These are phyloP conservation scores for Eristalis tenax DNA, from an alignment of 2,888 invertebrate species.

Conservation along the genomic window DNA sequence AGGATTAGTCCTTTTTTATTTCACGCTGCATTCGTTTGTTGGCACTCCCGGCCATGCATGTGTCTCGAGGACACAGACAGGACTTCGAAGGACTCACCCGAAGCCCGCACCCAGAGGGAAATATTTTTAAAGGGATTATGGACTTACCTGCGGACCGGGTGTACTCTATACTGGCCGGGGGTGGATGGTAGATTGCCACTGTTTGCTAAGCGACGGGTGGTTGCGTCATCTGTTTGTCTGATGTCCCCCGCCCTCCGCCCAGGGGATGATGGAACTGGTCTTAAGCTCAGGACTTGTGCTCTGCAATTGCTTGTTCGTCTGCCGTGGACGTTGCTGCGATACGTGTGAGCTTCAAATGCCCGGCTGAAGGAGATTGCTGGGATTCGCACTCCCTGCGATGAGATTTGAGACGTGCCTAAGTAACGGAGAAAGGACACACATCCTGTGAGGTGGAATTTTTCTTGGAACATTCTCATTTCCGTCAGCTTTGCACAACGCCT, in stretches of 20 bases:
- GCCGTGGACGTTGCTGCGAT: not conserved
- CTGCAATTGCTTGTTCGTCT: not conserved
- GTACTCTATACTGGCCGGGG: not conserved
- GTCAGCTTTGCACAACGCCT: not conserved
- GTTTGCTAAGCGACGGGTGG: not conserved
- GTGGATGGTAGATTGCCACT: not conserved
- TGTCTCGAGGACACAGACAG: slow-evolving; percentile 4
- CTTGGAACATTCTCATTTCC: not conserved
- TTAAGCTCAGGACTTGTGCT: not conserved
- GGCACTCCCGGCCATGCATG: not conserved
- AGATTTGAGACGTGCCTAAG: not conserved
- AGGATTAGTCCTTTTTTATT: slow-evolving; percentile 28
- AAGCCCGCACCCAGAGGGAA: slow-evolving; percentile 42
- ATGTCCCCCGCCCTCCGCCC: not conserved
- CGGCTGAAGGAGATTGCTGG: not conserved
- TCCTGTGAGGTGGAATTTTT: not conserved
- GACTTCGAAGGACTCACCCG: slow-evolving; percentile 3
- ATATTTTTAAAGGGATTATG: slow-evolving; percentile 51
- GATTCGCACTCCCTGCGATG: not conserved
- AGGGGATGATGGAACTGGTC: not conserved
- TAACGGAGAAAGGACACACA: not conserved
- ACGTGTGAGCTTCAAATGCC: not conserved
- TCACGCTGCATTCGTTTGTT: not conserved
- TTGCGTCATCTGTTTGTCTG: slow-evolving; percentile 8
- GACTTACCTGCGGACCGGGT: slow-evolving; percentile 16